Conservation (phyloP, 2,113 vertebrate genomes). For the Lontra canadensis region DNA sequence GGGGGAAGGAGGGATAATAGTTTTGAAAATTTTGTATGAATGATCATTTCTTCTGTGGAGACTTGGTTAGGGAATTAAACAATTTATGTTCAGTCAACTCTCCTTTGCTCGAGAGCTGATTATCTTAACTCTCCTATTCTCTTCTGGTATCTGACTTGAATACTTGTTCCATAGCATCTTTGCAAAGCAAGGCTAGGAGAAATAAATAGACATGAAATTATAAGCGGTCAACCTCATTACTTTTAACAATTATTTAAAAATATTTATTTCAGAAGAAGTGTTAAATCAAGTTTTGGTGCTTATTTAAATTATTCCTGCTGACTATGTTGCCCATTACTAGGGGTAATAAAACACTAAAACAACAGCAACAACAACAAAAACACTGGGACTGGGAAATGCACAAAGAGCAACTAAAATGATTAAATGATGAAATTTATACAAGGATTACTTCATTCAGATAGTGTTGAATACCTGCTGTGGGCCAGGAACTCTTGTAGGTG, state of each 20-base stretch:
- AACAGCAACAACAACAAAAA: not conserved
- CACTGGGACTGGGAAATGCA: not conserved
- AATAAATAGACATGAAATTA: conserved; percentile 21
- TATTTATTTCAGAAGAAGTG: conserved; percentile 27
- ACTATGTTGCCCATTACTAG: not conserved
- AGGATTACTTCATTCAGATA: not conserved
- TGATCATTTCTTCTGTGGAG: conserved; percentile 17
- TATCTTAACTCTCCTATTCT: conserved; percentile 1
- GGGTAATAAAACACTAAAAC: not conserved
- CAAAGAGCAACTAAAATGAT: not conserved
- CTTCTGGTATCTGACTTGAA: not conserved
- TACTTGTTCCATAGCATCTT: not conserved
- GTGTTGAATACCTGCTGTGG: not conserved
- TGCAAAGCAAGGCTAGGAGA: not conserved
- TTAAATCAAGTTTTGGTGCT: conserved; percentile 38
- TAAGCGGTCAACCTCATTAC: conserved; percentile 29
- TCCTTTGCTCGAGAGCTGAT: not conserved
- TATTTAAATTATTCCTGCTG: conserved; percentile 21
- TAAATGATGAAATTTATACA: not conserved
- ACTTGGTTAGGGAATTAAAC: conserved; percentile 8
- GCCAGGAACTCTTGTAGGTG: not conserved
- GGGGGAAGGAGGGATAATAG: not conserved
- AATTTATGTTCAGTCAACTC: not conserved
- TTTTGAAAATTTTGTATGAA: conserved; percentile 37
- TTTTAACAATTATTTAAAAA: conserved; percentile 35